Evolutionary conservation across 1,140 invertebrate genomes (phyloP).

Genomic region (Metopolophium dirhodum): DNA sequence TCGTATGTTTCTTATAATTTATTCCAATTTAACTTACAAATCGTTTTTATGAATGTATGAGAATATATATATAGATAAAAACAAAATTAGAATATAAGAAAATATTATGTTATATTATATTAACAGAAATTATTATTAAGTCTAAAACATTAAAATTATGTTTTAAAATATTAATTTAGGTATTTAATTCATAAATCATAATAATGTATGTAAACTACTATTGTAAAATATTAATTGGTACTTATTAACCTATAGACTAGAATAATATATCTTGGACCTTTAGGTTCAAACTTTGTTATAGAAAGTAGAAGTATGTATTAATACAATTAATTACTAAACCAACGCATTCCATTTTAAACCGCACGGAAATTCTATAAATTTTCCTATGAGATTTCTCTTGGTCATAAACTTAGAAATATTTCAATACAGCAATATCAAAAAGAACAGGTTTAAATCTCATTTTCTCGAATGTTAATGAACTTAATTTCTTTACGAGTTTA

Average conservation of each 20-base stretch:
- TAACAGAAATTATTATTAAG: background rate
- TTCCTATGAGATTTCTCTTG: conserved; percentile 15
- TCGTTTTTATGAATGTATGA: background rate
- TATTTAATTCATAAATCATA: background rate
- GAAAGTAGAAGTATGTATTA: conserved; percentile 23
- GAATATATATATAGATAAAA: background rate
- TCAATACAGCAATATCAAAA: background rate
- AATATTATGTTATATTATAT: background rate
- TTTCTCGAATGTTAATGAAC: background rate
- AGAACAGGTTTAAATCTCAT: conserved; percentile 24
- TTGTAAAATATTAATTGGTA: background rate
- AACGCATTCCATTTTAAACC: background rate
- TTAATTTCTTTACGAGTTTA: background rate
- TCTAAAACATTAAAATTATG: no score
- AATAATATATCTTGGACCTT: background rate
- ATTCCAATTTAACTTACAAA: background rate
- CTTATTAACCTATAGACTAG: background rate
- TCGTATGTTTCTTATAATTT: background rate
- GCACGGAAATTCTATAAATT: background rate
- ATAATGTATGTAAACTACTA: background rate
- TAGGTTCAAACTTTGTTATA: background rate
- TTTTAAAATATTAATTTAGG: background rate
- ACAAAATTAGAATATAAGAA: background rate
- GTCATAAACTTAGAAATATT: conserved; percentile 13
- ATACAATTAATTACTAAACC: background rate